phyloP scores from a whole-genome alignment of 2,888 invertebrate species.

The Ypsolopha sequella region DNA sequence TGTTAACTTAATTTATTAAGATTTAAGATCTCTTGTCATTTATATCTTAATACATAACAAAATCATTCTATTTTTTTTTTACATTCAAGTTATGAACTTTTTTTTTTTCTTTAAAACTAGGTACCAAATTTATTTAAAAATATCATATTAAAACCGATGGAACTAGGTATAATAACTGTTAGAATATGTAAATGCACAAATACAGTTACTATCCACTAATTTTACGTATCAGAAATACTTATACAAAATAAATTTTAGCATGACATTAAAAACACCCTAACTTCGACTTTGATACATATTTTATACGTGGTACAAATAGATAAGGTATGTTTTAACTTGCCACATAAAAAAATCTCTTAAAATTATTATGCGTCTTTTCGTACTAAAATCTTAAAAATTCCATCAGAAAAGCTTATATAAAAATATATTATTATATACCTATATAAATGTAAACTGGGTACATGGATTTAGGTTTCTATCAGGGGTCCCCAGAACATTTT shows the following conservation, averaged over 20 bases:
- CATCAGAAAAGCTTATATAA: no score
- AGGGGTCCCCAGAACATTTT: conserved; percentile 91
- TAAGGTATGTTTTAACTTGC: no score
- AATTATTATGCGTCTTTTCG: conserved; percentile 7
- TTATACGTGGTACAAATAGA: no score
- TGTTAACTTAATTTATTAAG: no score
- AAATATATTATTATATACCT: no score
- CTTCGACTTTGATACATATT: neutral
- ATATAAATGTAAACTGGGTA: no score
- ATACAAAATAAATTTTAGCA: neutral
- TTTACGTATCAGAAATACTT: neutral
- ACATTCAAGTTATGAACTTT: neutral
- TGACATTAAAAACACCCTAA: neutral
- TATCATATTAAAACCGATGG: no score
- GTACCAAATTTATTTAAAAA: no score
- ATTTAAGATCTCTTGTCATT: no score
- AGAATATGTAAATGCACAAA: neutral
- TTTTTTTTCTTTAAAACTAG: no score
- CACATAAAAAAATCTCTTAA: neutral
- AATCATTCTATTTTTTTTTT: neutral
- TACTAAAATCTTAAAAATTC: conserved; percentile 4
- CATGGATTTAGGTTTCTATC: neutral
- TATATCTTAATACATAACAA: no score
- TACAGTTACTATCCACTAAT: neutral
- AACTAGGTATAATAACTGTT: no score